phyloP scores from a whole-genome alignment of 2,797 vertebrate genomes.

The Columba guinea region DNA sequence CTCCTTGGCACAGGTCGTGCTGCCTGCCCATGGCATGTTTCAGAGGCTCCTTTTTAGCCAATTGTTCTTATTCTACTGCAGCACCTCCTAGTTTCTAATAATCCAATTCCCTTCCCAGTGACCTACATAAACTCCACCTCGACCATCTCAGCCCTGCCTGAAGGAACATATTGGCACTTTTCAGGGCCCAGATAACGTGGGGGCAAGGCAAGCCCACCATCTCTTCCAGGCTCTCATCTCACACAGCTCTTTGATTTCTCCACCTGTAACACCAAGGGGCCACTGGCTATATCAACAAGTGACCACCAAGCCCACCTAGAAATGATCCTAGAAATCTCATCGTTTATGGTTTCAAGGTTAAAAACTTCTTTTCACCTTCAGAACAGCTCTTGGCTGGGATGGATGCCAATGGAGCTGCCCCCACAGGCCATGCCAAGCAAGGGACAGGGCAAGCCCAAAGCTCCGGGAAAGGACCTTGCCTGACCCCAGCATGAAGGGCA shows the following conservation, averaged over 20 bases:
- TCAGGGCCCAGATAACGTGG: background rate
- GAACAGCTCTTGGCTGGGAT: background rate
- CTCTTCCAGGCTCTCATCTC: background rate
- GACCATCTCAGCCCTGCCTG: background rate
- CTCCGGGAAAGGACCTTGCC: background rate
- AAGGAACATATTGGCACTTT: background rate
- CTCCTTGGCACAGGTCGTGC: background rate
- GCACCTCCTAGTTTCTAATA: background rate
- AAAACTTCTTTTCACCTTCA: slow-evolving; percentile 13
- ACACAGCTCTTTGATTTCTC: background rate
- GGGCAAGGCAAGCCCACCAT: background rate
- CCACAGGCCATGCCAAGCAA: background rate
- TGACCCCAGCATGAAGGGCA: background rate
- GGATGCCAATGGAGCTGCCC: background rate
- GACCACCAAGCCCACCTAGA: background rate
- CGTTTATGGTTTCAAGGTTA: background rate
- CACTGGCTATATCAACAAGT: background rate
- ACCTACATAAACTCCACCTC: background rate
- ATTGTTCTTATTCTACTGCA: background rate
- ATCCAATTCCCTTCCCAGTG: background rate
- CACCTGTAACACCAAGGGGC: background rate
- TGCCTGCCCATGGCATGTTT: background rate
- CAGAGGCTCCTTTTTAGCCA: background rate
- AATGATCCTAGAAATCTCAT: background rate
- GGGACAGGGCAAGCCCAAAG: background rate